Base-by-base conservation (phyloP, 1,140 invertebrate species). In the Asobara japonica region DNA sequence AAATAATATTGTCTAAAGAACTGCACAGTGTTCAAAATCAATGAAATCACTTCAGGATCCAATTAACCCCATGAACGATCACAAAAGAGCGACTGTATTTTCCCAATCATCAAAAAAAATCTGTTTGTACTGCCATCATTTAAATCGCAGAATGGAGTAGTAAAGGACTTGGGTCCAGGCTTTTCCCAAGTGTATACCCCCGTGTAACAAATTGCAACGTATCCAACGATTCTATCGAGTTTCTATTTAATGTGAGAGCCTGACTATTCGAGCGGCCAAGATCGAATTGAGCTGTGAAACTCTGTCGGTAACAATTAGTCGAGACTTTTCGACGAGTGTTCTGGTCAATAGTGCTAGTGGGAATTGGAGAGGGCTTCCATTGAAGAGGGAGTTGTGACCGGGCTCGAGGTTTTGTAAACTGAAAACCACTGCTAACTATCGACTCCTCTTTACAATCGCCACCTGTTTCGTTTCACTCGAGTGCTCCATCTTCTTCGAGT, bases 391-490 rank as follows among this genome's bases (percentile, higher is more conserved):
- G 41, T 45, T 45, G n/a, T 27, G 41, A 27, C 4, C 16, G 20
- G 31, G 67, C 69, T 69, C 71, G 65, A 75, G 77, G 75, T 80
- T 79, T 80, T 79, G 76, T 77, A 81, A 80, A 80, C 73, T 76
- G 67, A 75, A 74, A 56, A 27, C 45, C 56, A 20, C 30, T 51
- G 69, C 45, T 64, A 68, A 68, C 60, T 38, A 66, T 36, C 38
- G 65, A 62, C 20, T 74, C 66, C 61, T 78, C 79, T 80, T 56
- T 78, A 77, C 72, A 38, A 74, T 71, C 69, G 38, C 51, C 71
- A 68, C 36, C 29, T 56, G 51, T 56, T 56, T 56, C 51, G 51
- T 56, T 56, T 56, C 51, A 56, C 51, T 56, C 51, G 51, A 56
- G 51, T 56, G 51, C 51, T 64, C 33, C 27, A 64, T 31, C 31